Evolutionary conservation across 1,140 invertebrate species (phyloP).

Genomic region (Stenopsyche tienmushanensis): DNA sequence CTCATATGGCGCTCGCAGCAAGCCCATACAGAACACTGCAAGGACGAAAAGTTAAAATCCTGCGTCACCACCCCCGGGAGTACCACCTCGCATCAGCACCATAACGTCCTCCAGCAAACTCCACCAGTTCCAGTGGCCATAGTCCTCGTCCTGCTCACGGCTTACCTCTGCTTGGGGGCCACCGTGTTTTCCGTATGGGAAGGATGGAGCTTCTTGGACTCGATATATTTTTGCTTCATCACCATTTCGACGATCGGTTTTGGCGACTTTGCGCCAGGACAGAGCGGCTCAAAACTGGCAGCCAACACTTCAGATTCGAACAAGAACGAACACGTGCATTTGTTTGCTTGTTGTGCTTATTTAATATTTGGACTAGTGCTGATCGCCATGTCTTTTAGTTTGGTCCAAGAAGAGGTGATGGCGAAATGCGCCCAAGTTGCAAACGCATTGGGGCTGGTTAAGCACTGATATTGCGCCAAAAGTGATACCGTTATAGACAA

Average conservation of each 20-base stretch:
- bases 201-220: slow-evolving; percentile 79
- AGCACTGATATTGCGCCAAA: slow-evolving; percentile 57
- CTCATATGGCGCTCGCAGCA: slow-evolving; percentile 58
- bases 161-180: slow-evolving; percentile 72
- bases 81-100: slow-evolving; percentile 45
- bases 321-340: slow-evolving; percentile 65
- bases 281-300: slow-evolving; percentile 55
- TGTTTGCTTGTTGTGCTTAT: slow-evolving; percentile 83
- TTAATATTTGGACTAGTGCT: slow-evolving; percentile 84
- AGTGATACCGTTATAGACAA: slow-evolving; percentile 55
- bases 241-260: slow-evolving; percentile 86
- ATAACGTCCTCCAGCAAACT: slow-evolving; percentile 42
- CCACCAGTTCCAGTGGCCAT: slow-evolving; percentile 70
- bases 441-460: slow-evolving; percentile 57
- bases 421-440: slow-evolving; percentile 70
- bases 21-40: slow-evolving; percentile 31
- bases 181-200: slow-evolving; percentile 71
- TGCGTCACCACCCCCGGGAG: slow-evolving; percentile 47
- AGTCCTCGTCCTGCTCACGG: slow-evolving; percentile 67
- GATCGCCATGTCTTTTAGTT: slow-evolving; percentile 90
- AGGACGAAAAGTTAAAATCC: slow-evolving; percentile 47
- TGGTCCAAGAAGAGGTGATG: slow-evolving; percentile 88
- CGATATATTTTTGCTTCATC: slow-evolving; percentile 86
- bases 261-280: slow-evolving; percentile 74
- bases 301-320: slow-evolving; percentile 57